Conservation (phyloP, 2,113 vertebrate species). For the Actenoides lindsayi region DNA sequence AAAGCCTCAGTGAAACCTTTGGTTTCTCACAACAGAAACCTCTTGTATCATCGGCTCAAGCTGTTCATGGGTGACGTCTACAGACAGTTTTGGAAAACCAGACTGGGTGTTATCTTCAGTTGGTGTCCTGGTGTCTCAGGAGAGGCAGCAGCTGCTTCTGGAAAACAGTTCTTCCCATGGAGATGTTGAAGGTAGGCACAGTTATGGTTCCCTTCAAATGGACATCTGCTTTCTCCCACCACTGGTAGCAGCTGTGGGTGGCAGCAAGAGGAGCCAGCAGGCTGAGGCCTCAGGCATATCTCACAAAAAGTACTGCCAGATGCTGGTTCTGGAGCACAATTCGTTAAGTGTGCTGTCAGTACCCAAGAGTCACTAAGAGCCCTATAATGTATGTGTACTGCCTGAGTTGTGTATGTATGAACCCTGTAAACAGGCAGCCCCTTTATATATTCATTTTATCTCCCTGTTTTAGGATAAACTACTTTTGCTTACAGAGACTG, state of each 20-base stretch:
- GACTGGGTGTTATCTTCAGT: constrained; percentile 67
- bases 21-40: constrained; percentile 36
- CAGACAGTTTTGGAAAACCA: constrained; percentile 53
- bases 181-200: constrained; percentile 59
- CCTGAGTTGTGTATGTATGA: too few relatives aligned
- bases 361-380: not conserved
- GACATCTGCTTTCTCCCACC: not conserved
- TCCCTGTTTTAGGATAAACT: not conserved
- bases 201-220: not conserved
- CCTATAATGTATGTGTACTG: not conserved
- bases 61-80: constrained; percentile 68
- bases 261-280: not conserved
- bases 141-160: constrained; percentile 38
- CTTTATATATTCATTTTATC: not conserved
- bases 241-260: not conserved
- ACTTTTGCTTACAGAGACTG: not conserved
- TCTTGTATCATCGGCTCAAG: constrained; percentile 54
- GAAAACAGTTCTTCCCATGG: constrained; percentile 40
- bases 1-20: not conserved
- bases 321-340: not conserved
- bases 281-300: not conserved
- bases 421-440: not conserved
- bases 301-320: not conserved
- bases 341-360: not conserved
- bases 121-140: constrained; percentile 34